Evolutionary conservation across 2,113 vertebrate genomes (phyloP), one percentile per base, ranked within the genome.

Genomic region (Bubalus kerabau): DNA sequence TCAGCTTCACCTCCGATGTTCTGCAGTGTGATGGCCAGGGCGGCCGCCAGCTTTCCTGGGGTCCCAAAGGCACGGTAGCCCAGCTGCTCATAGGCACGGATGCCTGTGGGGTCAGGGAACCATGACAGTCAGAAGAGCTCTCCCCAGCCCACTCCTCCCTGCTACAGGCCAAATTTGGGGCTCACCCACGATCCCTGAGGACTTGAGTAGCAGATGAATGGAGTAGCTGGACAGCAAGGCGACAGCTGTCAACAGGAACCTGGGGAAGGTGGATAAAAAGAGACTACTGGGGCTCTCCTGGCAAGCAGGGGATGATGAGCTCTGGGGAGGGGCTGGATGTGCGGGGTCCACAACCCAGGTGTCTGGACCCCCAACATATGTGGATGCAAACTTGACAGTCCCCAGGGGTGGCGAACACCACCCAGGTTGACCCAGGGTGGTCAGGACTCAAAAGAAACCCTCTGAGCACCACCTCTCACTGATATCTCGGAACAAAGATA

Each of bases 71-170:
- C 99, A 87, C 99, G 99, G 97, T 99, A 99, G 40, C 99, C 99
- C 98, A 99, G 98, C 98, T 99, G 99, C 96, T 99, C 99, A 0
- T 99, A 99, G 94, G 99, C 99, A 0, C 99, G 99, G 95, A 99
- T 99, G 93, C 99, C 99, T 99, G 92, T 0, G 54, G 62, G 81
- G 21, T 19, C 26, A 11, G 6, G 60, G 16, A 16, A 59, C 90
- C 48, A 54, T 36, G 76, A 40, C 8, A 36, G 52, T 64, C 11
- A n/a, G 30, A 67, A 12, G 40, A 6, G 12, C 30, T 46, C 6
- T 7, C 4, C 4, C 57, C 26, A 28, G 17, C 0, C 71, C 3
- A 14, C 50, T n/a, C 86, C 57, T 36, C 43, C 64, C 17, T 10
- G 21, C 24, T 62, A 0, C 23, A 7, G 13, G 59, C 50, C 71